These are phyloP conservation scores for Nipponia nippon DNA, from an alignment of 2,113 vertebrate genomes.

Conservation along the genomic window DNA sequence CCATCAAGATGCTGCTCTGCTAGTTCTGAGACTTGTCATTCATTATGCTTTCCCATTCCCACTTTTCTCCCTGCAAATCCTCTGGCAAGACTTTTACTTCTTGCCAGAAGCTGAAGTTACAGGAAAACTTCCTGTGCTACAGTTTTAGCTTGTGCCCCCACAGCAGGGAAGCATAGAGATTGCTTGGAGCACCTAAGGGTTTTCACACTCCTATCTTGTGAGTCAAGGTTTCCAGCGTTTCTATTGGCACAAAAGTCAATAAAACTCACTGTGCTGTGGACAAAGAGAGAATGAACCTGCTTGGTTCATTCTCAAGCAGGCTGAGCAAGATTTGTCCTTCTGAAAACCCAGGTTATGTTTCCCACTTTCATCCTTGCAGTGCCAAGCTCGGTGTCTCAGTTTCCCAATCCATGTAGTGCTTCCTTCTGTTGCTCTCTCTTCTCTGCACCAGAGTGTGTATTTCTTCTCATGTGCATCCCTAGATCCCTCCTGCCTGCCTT, in stretches of 20 bases:
- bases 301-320: background rate
- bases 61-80: background rate
- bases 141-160: accelerated
- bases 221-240: background rate
- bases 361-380: background rate
- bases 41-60: background rate
- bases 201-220: background rate
- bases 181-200: background rate
- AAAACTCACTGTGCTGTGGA: background rate
- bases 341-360: background rate
- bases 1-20: background rate
- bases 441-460: no score
- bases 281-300: background rate
- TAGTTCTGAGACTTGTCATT: background rate
- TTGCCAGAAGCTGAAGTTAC: background rate
- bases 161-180: accelerated
- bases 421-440: background rate
- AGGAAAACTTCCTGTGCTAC: background rate
- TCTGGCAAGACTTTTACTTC: background rate
- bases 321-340: background rate
- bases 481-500: background rate
- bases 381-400: background rate
- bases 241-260: background rate
- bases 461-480: background rate
- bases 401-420: background rate